Base-by-base conservation (phyloP, 2,797 vertebrate genomes). In the Semotilus atromaculatus region DNA sequence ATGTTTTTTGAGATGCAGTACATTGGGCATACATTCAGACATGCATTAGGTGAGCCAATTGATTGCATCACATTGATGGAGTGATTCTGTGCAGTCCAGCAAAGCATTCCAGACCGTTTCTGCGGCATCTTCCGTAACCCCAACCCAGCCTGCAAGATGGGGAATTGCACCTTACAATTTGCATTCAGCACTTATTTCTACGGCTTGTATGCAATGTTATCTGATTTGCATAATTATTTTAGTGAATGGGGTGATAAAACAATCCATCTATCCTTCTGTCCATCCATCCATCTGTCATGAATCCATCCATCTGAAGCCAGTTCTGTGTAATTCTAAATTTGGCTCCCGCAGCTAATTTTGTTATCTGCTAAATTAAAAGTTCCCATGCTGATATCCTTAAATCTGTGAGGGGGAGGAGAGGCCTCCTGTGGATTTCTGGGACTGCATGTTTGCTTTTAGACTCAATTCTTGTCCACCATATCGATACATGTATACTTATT, bases 281-380 rank as follows among this genome's bases (percentile, higher is more conserved):
- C 77, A 67, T 67, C 60, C 62, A 80, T 76, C 74, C 74, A 66
- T 80, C 78, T 68, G 78, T 80, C 78, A 60, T 26, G 14, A 60
- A 60, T 38, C 68, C 58, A 75, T 38, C 58, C 81, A 66, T 64
- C 81, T 83, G 34, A 51, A 38, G 40, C 34, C 60, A 40, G 19
- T 82, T 73, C 70, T 82, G 36, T 19, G 67, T 82, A 51, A 66
- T 64, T 64, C 29, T 45, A 62, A 82, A 74, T 82, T 62, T 38
- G 58, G 29, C 71, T 83, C 43, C 58, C 7, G 16, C 70, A 26
- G 55, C 81, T 76, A 55, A 76, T 83, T 83, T 67, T 67, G 81
- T 75, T 76, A 76, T 67, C 72, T 51, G 21, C 72, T 75, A 83
- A 83, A 83, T 66, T 67, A 83, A 75, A 76, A 67, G 60, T 75